A percentile compares a stretch with the other conserved stretches of the same genome.
These are phyloP conservation scores for Colistium nudipinnis DNA, from an alignment of 2,113 vertebrate genomes.

Conservation along the genomic window DNA sequence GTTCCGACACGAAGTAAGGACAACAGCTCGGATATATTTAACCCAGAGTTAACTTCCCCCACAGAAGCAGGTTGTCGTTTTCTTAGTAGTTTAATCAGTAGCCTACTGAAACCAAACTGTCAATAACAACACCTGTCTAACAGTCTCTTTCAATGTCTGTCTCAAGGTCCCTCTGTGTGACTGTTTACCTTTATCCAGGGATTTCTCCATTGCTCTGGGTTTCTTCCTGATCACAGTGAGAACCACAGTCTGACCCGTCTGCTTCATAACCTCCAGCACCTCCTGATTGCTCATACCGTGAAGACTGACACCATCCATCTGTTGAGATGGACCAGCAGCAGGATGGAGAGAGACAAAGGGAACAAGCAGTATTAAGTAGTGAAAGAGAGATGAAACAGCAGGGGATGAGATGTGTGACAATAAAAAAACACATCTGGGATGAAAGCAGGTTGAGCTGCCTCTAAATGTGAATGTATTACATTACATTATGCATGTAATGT, in stretches of 20 bases:
- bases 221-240: slow-evolving; percentile 88
- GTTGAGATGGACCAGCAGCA: neutral
- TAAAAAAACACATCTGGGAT: no score
- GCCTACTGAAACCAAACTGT: neutral
- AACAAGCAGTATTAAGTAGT: neutral
- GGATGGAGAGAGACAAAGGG: neutral
- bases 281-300: slow-evolving; percentile 91
- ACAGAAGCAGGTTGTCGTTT: slow-evolving; percentile 9
- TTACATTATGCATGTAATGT: no score
- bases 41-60: slow-evolving; percentile 25
- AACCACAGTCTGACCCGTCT: slow-evolving; percentile 84
- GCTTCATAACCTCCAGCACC: slow-evolving; percentile 89
- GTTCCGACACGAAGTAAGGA: slow-evolving; percentile 8
- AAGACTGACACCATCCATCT: slow-evolving; percentile 92
- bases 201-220: slow-evolving; percentile 67
- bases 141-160: neutral
- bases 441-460: no score
- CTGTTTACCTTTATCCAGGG: slow-evolving; percentile 82
- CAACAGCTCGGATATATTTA: slow-evolving; percentile 14
- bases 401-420: neutral
- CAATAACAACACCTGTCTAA: neutral
- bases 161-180: neutral
- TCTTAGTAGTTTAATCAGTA: neutral
- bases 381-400: neutral
- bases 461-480: no score